Evolutionary conservation across 1,140 invertebrate species (phyloP), one percentile per base, ranked within the genome.

Genomic region (Drosophila tani): DNA sequence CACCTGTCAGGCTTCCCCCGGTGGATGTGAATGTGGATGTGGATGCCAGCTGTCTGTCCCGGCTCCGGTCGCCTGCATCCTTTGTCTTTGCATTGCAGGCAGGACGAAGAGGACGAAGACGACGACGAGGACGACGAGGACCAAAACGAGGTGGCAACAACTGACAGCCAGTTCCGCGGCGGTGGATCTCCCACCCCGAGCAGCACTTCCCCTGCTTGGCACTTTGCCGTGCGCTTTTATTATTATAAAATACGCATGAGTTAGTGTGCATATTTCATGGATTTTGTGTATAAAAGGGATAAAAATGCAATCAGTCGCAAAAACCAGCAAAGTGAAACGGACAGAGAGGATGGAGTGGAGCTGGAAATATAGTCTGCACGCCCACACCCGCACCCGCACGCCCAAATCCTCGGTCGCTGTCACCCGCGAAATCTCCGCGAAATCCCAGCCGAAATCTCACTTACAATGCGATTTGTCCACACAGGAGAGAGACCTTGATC

Each of bases 181-280:
- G 12, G 15, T 45, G 24, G 35, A 32, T 15, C 21, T 15, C 21
- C 32, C 17, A 43, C 51, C 43, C 9, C 15, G 4, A 21, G 6
- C 40, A 21, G 40, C 35, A 19, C 17, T 35, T 43, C 62, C 62
- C 46, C 47, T 55, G 32, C 58, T 35, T 73, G 53, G 53, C 77
- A 78, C 74, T 84, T 80, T 74, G 24, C 64, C 57, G 50, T 60
- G 78, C 66, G 81, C 76, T 84, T 88, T 88, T 90, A 88, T 88
- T 88, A 88, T 88, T 88, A 88, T 90, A 88, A 88, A 88, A 88
- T 88, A 88, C 85, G 85, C 85, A 88, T 88, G 85, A 88, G 85
- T 88, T 88, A 88, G 85, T 88, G 85, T 88, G 85, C 85, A 88
- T 88, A 88, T 88, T 88, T 88, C 85, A 88, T 88, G 85, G 85